Evolutionary conservation across 2,797 vertebrate species (phyloP).

Genomic region (Epinephelus coioides): DNA sequence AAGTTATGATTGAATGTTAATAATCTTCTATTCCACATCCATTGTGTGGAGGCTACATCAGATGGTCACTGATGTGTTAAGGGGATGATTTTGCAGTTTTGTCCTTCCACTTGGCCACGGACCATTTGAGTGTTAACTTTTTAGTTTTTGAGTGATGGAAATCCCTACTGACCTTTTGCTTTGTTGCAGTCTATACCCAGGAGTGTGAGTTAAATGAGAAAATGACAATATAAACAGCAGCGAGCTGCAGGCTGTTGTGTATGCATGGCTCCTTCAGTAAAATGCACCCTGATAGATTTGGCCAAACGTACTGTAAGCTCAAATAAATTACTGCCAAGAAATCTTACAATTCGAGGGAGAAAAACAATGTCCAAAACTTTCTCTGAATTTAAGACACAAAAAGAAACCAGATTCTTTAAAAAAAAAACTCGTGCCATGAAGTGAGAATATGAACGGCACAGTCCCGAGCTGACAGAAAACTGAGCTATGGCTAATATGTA

Average conservation of each 20-base stretch:
- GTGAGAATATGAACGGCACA: constrained; percentile 29
- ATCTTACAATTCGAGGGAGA: constrained; percentile 24
- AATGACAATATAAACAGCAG: constrained; percentile 73
- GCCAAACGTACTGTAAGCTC: constrained; percentile 43
- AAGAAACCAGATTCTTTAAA: constrained; percentile 11
- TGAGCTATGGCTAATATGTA: constrained; percentile 66
- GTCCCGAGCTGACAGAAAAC: constrained; percentile 44
- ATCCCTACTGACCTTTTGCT: constrained; percentile 86
- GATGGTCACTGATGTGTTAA: constrained; percentile 85
- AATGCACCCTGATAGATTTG: constrained; percentile 50
- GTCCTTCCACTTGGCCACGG: constrained; percentile 85
- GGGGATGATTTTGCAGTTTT: constrained; percentile 88
- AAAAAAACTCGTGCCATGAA: constrained; percentile 26
- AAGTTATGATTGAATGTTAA: constrained; percentile 90
- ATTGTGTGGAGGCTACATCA: constrained; percentile 85
- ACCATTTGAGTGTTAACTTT: constrained; percentile 88
- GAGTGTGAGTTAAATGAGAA: constrained; percentile 82
- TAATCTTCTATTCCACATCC: constrained; percentile 86
- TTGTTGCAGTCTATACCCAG: constrained; percentile 80
- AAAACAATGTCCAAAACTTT: constrained; percentile 15
- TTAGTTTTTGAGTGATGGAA: constrained; percentile 84
- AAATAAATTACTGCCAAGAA: constrained; percentile 39
- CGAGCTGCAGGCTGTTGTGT: constrained; percentile 63
- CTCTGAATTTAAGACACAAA: constrained; percentile 38
- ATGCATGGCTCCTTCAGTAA: constrained; percentile 52